These are phyloP conservation scores for Meiosimyza platycephala DNA, from an alignment of 2,888 invertebrate genomes.

Conservation along the genomic window DNA sequence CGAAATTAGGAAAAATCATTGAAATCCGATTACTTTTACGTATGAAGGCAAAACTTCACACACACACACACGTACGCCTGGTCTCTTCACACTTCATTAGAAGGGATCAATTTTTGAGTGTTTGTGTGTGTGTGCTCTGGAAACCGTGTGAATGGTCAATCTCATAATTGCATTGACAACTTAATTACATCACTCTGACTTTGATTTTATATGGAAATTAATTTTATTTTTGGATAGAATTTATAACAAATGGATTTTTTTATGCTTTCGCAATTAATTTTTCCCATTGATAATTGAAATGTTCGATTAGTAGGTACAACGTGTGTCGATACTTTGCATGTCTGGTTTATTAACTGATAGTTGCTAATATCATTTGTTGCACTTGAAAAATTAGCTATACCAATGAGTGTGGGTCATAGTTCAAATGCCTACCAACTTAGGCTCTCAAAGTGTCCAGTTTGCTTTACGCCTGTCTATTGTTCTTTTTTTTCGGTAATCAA, in stretches of 20 bases:
- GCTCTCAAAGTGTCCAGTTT: too few relatives aligned
- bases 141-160: background rate
- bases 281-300: background rate
- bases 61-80: background rate
- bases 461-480: too few relatives aligned
- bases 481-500: too few relatives aligned
- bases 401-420: too few relatives aligned
- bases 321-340: too few relatives aligned
- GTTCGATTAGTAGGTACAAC: too few relatives aligned
- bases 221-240: background rate
- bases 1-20: conserved; percentile 19
- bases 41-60: background rate
- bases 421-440: too few relatives aligned
- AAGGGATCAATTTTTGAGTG: conserved; percentile 13
- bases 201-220: background rate
- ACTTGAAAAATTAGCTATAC: background rate
- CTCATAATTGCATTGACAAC: conserved; percentile 16
- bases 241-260: conserved; percentile 38
- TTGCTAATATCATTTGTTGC: too few relatives aligned
- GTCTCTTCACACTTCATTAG: conserved; percentile 39
- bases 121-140: background rate
- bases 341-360: too few relatives aligned
- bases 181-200: conserved; percentile 33
- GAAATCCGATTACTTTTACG: conserved; percentile 34
- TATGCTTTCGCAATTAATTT: conserved; percentile 29